Evolutionary conservation across 2,888 invertebrate species (phyloP).

Genomic region (Tiliacea aurago): DNA sequence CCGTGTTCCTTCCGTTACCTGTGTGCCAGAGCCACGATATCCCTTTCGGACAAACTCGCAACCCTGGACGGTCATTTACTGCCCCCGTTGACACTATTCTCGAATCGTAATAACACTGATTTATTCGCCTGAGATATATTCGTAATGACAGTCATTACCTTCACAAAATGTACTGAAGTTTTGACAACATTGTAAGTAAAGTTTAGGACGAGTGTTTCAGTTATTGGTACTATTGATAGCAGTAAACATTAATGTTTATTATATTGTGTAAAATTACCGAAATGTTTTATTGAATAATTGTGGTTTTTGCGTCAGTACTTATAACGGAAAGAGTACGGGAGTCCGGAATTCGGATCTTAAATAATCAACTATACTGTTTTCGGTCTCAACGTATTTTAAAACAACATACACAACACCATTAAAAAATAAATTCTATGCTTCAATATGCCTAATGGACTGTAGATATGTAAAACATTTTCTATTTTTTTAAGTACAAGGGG

Average conservation of each 20-base stretch:
- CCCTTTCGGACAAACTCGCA: no score
- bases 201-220: conserved; percentile 26
- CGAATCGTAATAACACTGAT: conserved; percentile 28
- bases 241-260: conserved; percentile 50
- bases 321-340: neutral
- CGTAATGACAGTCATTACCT: conserved; percentile 28
- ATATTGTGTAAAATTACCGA: conserved; percentile 72
- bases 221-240: conserved; percentile 45
- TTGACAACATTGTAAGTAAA: conserved; percentile 52
- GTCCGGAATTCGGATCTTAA: neutral
- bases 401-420: no score
- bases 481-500: no score
- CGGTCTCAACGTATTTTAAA: no score
- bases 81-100: no score
- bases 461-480: no score
- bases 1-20: no score
- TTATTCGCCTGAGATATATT: neutral
- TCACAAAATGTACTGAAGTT: conserved; percentile 11
- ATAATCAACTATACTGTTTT: no score
- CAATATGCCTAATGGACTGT: no score
- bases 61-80: no score
- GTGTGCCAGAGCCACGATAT: no score
- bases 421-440: no score
- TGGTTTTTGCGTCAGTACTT: neutral
- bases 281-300: conserved; percentile 73